A percentile compares a stretch with the other conserved stretches of the same genome.
phyloP scores from a whole-genome alignment of 2,888 invertebrate species.

The Tenthredo scrophulariae region DNA sequence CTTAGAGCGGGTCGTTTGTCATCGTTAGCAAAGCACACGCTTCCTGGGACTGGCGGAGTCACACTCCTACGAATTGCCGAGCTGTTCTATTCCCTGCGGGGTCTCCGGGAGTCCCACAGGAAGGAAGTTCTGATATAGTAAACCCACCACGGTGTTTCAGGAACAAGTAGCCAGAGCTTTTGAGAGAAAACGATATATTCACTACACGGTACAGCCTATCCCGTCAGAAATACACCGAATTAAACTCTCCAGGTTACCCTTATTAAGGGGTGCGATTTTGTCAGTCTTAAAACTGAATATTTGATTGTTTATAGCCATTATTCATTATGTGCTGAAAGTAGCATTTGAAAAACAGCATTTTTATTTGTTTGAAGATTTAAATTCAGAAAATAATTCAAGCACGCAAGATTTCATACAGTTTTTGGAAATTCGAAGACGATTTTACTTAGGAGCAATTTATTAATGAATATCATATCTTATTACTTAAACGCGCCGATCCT shows the following conservation, averaged over 20 bases:
- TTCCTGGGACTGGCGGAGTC: conserved; percentile 77
- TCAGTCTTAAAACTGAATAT: background rate
- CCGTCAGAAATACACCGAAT: conserved; percentile 8
- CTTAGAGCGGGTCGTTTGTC: conserved; percentile 77
- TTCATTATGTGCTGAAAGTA: background rate
- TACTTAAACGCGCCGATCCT: conserved; percentile 12
- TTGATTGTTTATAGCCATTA: background rate
- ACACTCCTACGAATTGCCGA: conserved; percentile 73
- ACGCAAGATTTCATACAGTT: background rate
- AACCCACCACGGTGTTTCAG: conserved; percentile 58
- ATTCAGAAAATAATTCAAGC: background rate
- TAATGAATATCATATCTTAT: conserved; percentile 35
- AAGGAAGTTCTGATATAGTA: conserved; percentile 74
- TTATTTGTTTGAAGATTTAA: background rate
- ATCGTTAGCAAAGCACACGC: conserved; percentile 79
- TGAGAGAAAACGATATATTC: conserved; percentile 32
- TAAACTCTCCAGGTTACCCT: conserved; percentile 16
- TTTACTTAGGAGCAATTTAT: background rate
- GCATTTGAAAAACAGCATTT: background rate
- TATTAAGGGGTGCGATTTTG: background rate
- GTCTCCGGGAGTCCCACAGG: conserved; percentile 68
- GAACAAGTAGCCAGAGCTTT: conserved; percentile 57
- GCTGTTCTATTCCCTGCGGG: conserved; percentile 71
- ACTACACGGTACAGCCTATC: conserved; percentile 12
- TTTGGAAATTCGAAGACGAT: background rate